A percentile compares a stretch with the other conserved stretches of the same genome.
Conservation (phyloP, 1,140 invertebrate genomes). For the Geopemphigus sp. region DNA sequence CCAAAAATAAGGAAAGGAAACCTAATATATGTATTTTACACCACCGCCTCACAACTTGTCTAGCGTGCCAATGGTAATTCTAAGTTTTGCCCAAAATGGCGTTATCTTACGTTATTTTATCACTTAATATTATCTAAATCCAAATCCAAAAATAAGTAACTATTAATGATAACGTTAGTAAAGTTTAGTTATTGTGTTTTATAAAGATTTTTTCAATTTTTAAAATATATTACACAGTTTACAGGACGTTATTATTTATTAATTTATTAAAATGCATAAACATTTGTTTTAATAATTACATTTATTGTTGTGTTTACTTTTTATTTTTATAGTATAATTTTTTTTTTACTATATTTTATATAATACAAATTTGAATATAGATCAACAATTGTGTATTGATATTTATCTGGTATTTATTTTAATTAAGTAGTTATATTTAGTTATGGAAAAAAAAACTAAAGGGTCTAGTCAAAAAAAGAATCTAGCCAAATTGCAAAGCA, state of each 20-base stretch:
- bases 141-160: background rate
- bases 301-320: too few species aligned
- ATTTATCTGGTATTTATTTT: background rate
- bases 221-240: too few species aligned
- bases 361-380: background rate
- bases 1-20: slow-evolving; percentile 17
- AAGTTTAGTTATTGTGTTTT: too few species aligned
- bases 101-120: background rate
- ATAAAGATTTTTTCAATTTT: too few species aligned
- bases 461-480: slow-evolving; percentile 13
- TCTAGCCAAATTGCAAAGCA: slow-evolving; percentile 9
- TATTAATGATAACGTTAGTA: background rate
- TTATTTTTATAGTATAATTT: background rate
- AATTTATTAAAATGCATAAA: background rate
- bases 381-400: background rate
- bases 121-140: background rate
- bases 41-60: background rate
- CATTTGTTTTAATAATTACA: background rate
- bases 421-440: background rate
- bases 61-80: too few species aligned
- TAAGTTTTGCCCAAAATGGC: background rate
- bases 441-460: slow-evolving; percentile 1
- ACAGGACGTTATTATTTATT: background rate
- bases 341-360: slow-evolving; percentile 4
- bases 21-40: background rate